A percentile compares a stretch with the other conserved stretches of the same genome.
phyloP scores from a whole-genome alignment of 2,797 vertebrate genomes.

The Salmo trutta region DNA sequence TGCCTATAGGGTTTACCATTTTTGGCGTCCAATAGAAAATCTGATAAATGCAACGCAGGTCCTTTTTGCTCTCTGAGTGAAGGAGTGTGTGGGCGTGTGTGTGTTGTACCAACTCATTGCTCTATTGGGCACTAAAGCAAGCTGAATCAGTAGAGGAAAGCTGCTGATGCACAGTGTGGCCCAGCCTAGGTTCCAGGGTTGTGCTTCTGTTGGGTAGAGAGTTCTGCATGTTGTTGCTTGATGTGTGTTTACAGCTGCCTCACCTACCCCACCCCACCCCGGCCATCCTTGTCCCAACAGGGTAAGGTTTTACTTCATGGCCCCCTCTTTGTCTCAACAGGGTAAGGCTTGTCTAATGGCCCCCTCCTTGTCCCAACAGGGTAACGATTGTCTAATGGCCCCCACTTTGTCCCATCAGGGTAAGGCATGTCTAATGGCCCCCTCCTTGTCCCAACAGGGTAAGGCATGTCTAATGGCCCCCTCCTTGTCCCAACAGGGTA shows the following conservation, averaged over 20 bases:
- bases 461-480: too few species aligned
- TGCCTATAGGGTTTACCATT: constrained; percentile 69
- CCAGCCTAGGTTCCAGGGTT: constrained; percentile 48
- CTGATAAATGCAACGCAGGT: constrained; percentile 67
- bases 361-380: too few species aligned
- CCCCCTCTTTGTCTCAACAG: constrained; percentile 4
- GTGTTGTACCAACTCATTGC: constrained; percentile 48
- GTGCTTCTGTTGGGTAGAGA: constrained; percentile 64
- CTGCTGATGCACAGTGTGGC: constrained; percentile 46
- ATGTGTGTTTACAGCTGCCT: constrained; percentile 61
- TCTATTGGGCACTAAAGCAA: constrained; percentile 37
- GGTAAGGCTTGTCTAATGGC: too few species aligned
- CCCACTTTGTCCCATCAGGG: too few species aligned
- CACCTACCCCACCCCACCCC: constrained; percentile 25
- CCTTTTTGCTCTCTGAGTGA: constrained; percentile 57
- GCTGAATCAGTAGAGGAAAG: constrained; percentile 47
- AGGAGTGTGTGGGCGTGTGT: constrained; percentile 29
- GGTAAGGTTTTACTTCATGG: too few species aligned
- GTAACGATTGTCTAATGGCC: too few species aligned
- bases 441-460: too few species aligned
- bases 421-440: too few species aligned
- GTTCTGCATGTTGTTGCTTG: constrained; percentile 66
- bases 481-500: not conserved
- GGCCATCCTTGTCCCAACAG: constrained; percentile 10
- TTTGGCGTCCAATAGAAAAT: constrained; percentile 64